Base-by-base conservation (phyloP, 2,113 vertebrate genomes). In the Hiodon alosoides region DNA sequence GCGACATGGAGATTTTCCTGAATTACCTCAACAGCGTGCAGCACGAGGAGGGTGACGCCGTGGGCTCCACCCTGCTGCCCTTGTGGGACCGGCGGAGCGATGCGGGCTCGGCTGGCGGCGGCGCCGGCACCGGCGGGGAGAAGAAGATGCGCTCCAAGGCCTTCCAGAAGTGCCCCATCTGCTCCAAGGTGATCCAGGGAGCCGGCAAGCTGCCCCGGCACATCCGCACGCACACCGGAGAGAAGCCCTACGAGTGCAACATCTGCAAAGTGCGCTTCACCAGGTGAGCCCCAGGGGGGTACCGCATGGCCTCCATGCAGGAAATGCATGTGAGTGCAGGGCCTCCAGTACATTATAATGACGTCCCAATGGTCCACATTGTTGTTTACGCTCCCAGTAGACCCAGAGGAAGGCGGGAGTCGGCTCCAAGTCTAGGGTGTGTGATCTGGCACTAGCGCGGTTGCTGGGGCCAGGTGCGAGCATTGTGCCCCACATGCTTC, bases 141-240 rank as follows among this genome's bases (percentile, higher is more conserved):
- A 96, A 96, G 89, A 98, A 98, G 91, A 98, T 98, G 93, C 93
- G 97, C 83, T 96, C 97, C 8, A 99, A 98, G 93, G 96, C 97
- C 89, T 98, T 98, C 90, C 97, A 99, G 87, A 98, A 98, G 92
- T 98, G 97, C 87, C 97, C 97, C 87, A 98, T 98, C 87, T 98
- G 97, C 1, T 94, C 94, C 85, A 99, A 99, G 90, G 96, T 98
- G 86, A 98, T 98, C 87, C 97, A 98, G 82, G 91, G 91, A 59
- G 86, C 17, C 0, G 83, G 97, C 84, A 99, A 99, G 86, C 93
- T 98, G 84, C 97, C 97, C 4, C 94, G 97, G 71, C 97, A 98
- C 90, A 98, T 98, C 86, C 94, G 97, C 86, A 99, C 97, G 50
- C 97, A 99, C 92, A 99, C 97, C 0, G 97, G 97, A 65, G 97